A percentile compares a stretch with the other conserved stretches of the same genome.
Conservation (phyloP, 2,797 vertebrate genomes). For the Hippoglossus hippoglossus region DNA sequence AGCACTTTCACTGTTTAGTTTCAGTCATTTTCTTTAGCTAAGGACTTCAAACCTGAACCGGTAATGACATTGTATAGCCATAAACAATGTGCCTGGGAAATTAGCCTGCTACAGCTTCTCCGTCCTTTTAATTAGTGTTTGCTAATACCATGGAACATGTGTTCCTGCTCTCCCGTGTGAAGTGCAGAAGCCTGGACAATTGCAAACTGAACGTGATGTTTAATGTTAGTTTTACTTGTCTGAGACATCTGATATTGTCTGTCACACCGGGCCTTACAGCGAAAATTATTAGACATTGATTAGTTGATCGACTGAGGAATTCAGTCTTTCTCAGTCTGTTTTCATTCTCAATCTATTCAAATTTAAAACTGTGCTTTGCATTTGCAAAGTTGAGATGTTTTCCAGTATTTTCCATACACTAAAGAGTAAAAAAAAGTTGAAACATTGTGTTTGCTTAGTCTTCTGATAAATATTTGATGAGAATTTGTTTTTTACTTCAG, state of each 20-base stretch:
- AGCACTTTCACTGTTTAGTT: background rate
- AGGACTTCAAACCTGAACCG: background rate
- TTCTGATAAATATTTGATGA: background rate
- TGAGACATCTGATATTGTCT: background rate
- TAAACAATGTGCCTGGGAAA: background rate
- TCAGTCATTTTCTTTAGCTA: background rate
- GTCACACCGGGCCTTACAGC: too few species aligned
- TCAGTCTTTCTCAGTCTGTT: background rate
- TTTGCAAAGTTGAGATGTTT: too few species aligned
- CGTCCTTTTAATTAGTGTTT: background rate
- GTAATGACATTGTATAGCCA: background rate
- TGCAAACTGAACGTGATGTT: background rate
- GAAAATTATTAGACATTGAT: background rate
- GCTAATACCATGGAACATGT: background rate
- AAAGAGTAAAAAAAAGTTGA: too few species aligned
- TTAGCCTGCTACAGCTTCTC: background rate
- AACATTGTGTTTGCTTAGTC: background rate
- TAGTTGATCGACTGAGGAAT: background rate
- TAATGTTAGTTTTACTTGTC: background rate
- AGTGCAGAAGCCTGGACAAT: background rate
- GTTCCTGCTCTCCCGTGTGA: background rate
- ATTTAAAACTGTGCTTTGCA: too few species aligned
- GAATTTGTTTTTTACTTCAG: conserved; percentile 1
- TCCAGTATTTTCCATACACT: too few species aligned
- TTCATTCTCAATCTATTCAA: too few species aligned